Evolutionary conservation across 2,888 invertebrate species (phyloP).

Genomic region (Drosophila fungiperda): DNA sequence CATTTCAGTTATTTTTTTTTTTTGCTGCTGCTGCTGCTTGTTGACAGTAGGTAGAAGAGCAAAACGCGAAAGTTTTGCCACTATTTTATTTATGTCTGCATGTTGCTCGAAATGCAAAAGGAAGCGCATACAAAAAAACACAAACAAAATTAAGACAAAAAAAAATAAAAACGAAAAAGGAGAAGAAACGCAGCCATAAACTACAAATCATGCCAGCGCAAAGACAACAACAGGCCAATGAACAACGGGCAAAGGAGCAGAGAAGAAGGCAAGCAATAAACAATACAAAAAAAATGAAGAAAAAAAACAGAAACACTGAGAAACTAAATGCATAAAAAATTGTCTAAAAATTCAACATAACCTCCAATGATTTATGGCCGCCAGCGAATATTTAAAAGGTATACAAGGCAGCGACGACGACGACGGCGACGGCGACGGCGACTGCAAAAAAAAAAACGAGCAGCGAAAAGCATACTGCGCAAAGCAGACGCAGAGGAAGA

Average conservation of each 20-base stretch:
- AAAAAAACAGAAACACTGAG: slow-evolving; percentile 13
- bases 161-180: slow-evolving; percentile 15
- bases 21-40: slow-evolving; percentile 11
- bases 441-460: slow-evolving; percentile 21
- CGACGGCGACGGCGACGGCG: slow-evolving; percentile 8
- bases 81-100: slow-evolving; percentile 69
- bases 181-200: slow-evolving; percentile 70
- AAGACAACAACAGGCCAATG: slow-evolving; percentile 46
- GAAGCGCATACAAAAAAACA: slow-evolving; percentile 40
- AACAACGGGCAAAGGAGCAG: slow-evolving; percentile 27
- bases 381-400: slow-evolving; percentile 83
- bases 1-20: slow-evolving; percentile 30
- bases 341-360: slow-evolving; percentile 83
- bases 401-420: slow-evolving; percentile 48
- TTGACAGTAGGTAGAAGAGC: slow-evolving; percentile 50
- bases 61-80: slow-evolving; percentile 58
- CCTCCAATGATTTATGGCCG: slow-evolving; percentile 84
- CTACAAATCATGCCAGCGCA: slow-evolving; percentile 78
- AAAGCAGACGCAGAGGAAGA: slow-evolving; percentile 4
- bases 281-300: background rate
- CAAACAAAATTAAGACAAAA: background rate
- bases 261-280: slow-evolving; percentile 38
- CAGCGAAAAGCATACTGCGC: slow-evolving; percentile 23
- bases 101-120: slow-evolving; percentile 63
- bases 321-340: slow-evolving; percentile 71